Conservation (phyloP, 1,140 invertebrate genomes). For the Melanaphis sacchari region DNA sequence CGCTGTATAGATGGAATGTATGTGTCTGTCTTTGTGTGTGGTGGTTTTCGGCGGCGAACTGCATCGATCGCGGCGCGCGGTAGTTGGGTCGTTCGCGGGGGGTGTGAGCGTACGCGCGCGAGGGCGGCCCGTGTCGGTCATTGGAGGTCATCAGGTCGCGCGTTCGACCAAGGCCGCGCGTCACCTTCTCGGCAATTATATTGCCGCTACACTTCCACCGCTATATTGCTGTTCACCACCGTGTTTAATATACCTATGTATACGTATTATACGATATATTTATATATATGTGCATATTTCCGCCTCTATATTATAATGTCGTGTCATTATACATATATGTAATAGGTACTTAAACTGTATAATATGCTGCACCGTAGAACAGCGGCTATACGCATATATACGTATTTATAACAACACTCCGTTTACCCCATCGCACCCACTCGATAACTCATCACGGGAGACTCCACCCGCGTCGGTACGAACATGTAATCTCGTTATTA, state of each 20-base stretch:
- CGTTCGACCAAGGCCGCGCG: conserved; percentile 34
- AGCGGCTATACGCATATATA: neutral
- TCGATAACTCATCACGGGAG: neutral
- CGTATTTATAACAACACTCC: neutral
- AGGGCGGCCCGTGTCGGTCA: conserved; percentile 48
- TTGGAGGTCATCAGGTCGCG: conserved; percentile 50
- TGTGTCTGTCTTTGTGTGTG: neutral
- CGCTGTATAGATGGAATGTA: too few relatives aligned
- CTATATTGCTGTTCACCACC: neutral
- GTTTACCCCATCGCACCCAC: neutral
- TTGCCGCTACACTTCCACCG: neutral
- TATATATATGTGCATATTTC: too few relatives aligned
- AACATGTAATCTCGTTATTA: neutral
- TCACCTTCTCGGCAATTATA: conserved; percentile 27
- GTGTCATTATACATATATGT: neutral
- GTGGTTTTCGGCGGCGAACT: conserved; percentile 7
- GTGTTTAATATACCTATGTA: neutral
- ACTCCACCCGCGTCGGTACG: neutral
- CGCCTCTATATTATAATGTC: neutral
- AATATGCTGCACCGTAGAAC: neutral
- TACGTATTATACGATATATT: neutral
- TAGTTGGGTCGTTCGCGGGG: neutral
- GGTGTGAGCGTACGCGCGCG: conserved; percentile 18
- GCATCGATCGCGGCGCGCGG: neutral
- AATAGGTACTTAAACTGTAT: neutral